Evolutionary conservation across 2,797 vertebrate genomes (phyloP).

Genomic region (Acanthornis magna): DNA sequence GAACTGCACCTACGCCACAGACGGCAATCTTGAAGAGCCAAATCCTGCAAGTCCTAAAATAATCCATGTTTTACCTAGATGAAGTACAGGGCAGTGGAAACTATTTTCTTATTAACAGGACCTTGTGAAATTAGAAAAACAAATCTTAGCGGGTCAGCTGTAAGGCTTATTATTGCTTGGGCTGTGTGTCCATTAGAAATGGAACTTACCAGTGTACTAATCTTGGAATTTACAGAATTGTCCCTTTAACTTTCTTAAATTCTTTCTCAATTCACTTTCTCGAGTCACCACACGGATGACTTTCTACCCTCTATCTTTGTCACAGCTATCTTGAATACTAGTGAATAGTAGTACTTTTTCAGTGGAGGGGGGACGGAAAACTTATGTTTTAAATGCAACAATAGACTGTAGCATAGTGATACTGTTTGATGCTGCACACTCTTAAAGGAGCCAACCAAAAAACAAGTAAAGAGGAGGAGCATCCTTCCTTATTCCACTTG

Average conservation of each 20-base stretch:
- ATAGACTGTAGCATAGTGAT: background rate
- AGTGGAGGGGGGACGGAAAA: background rate
- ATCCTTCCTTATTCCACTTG: background rate
- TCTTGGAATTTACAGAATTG: background rate
- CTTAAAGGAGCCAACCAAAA: background rate
- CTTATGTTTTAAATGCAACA: background rate
- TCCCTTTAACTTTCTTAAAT: background rate
- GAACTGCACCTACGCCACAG: too few relatives aligned
- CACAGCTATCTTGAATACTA: background rate
- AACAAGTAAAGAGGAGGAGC: background rate
- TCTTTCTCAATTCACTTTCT: background rate
- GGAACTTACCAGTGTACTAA: background rate
- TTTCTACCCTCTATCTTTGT: background rate
- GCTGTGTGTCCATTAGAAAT: background rate
- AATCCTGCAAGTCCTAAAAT: too few relatives aligned
- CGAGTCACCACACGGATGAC: background rate
- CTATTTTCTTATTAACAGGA: background rate
- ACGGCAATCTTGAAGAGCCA: too few relatives aligned
- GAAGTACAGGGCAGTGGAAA: background rate
- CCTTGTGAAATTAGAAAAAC: background rate
- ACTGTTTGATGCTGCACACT: background rate
- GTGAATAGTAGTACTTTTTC: background rate
- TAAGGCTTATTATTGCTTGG: background rate
- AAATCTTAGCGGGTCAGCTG: background rate
- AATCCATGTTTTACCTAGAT: background rate